Evolutionary conservation across 1,140 invertebrate genomes (phyloP).

Genomic region (Thereuonema tuberculata): DNA sequence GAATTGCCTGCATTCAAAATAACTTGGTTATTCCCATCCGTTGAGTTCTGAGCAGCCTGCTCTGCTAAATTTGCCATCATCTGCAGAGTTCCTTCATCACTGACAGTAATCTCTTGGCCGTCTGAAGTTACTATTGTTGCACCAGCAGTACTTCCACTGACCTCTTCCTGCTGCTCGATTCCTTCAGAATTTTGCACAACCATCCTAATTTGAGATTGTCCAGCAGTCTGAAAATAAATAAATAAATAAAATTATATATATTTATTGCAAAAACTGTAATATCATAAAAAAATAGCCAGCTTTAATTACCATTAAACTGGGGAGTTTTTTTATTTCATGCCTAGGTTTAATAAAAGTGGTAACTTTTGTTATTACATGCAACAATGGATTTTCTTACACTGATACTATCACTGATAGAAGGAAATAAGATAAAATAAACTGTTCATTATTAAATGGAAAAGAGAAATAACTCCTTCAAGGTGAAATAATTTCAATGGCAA

Average conservation of each 20-base stretch:
- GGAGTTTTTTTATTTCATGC: no score
- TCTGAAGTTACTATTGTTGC: slow-evolving; percentile 16
- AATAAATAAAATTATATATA: neutral
- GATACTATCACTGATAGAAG: no score
- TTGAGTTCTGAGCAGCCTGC: slow-evolving; percentile 16
- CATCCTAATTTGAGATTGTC: slow-evolving; percentile 3
- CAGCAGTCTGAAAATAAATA: neutral
- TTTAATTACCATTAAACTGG: no score
- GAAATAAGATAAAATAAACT: no score
- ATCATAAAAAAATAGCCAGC: neutral
- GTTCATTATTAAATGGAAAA: no score
- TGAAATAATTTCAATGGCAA: no score
- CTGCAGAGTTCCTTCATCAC: slow-evolving; percentile 20
- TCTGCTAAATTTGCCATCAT: slow-evolving; percentile 28
- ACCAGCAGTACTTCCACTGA: neutral
- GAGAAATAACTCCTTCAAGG: no score
- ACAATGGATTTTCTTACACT: no score
- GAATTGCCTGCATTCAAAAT: slow-evolving; percentile 35
- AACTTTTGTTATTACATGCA: no score
- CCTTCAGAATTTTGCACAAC: neutral
- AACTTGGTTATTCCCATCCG: slow-evolving; percentile 26
- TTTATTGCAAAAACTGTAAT: neutral
- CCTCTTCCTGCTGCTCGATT: neutral
- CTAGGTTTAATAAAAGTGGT: no score
- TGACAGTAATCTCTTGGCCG: slow-evolving; percentile 18